Evolutionary conservation across 1,140 invertebrate genomes (phyloP).

Genomic region (Ips nitidus): DNA sequence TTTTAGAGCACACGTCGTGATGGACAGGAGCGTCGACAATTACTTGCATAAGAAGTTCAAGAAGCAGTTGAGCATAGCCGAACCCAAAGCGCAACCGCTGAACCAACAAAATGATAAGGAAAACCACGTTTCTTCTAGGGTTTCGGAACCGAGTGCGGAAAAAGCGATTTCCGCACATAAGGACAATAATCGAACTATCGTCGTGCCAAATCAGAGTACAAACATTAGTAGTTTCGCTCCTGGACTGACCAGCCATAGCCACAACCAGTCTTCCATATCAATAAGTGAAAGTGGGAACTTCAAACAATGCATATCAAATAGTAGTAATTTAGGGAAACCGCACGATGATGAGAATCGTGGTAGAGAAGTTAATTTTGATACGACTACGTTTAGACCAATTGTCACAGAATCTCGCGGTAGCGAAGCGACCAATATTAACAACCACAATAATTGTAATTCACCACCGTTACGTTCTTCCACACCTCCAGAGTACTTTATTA

Average conservation of each 20-base stretch:
- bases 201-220: slow-evolving; percentile 48
- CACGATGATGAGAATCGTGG: not conserved
- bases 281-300: slow-evolving; percentile 38
- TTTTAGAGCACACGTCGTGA: slow-evolving; percentile 26
- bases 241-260: slow-evolving; percentile 21
- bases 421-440: slow-evolving; percentile 34
- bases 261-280: slow-evolving; percentile 52
- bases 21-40: slow-evolving; percentile 67
- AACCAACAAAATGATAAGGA: slow-evolving; percentile 42
- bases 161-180: slow-evolving; percentile 38
- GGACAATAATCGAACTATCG: slow-evolving; percentile 48
- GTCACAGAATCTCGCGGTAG: not conserved
- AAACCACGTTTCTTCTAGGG: slow-evolving; percentile 41
- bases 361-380: slow-evolving; percentile 46
- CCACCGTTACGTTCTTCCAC: slow-evolving; percentile 41
- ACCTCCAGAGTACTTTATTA: slow-evolving; percentile 16
- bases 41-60: slow-evolving; percentile 92
- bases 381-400: slow-evolving; percentile 12
- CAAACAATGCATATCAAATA: slow-evolving; percentile 48
- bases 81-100: slow-evolving; percentile 45
- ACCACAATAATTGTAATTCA: slow-evolving; percentile 32
- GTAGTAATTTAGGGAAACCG: slow-evolving; percentile 34
- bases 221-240: slow-evolving; percentile 26
- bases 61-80: slow-evolving; percentile 71
- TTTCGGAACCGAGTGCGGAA: slow-evolving; percentile 47